These are phyloP conservation scores for Eupithecia centaureata DNA, from an alignment of 2,888 invertebrate genomes.

Conservation along the genomic window DNA sequence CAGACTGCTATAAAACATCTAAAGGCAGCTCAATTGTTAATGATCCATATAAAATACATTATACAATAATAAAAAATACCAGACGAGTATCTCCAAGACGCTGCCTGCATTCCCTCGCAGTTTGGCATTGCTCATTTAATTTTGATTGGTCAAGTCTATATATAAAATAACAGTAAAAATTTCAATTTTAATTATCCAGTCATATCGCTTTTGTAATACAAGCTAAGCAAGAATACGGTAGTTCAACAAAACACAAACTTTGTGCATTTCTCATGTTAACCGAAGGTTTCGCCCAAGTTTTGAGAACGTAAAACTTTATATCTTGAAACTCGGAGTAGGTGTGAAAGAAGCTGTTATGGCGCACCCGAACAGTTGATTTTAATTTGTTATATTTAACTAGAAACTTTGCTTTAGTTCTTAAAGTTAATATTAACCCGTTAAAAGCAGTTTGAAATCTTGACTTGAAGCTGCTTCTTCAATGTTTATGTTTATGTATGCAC, in stretches of 20 bases:
- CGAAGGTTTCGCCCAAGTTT: conserved; percentile 28
- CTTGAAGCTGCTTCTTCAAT: neutral
- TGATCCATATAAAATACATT: too few relatives aligned
- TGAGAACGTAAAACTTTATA: conserved; percentile 34
- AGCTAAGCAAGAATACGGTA: neutral
- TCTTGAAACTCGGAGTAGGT: conserved; percentile 33
- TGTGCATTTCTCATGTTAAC: conserved; percentile 29
- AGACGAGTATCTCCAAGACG: too few relatives aligned
- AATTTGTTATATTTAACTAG: conserved; percentile 32
- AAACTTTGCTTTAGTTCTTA: conserved; percentile 21
- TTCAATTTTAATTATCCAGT: too few relatives aligned
- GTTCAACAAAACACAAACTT: conserved; percentile 17
- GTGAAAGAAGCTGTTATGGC: conserved; percentile 35
- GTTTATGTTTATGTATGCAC: neutral
- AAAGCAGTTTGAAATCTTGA: conserved; percentile 6
- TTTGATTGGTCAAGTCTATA: too few relatives aligned
- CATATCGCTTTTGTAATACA: neutral
- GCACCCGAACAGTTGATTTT: conserved; percentile 36
- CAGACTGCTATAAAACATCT: too few relatives aligned
- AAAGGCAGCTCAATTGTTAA: too few relatives aligned
- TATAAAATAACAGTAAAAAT: too few relatives aligned
- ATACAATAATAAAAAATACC: too few relatives aligned
- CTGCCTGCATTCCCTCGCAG: too few relatives aligned
- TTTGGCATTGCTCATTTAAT: too few relatives aligned
- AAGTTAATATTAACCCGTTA: conserved; percentile 20